Evolutionary conservation across 2,797 vertebrate species (phyloP).

Genomic region (Schizothorax lantsangensis): DNA sequence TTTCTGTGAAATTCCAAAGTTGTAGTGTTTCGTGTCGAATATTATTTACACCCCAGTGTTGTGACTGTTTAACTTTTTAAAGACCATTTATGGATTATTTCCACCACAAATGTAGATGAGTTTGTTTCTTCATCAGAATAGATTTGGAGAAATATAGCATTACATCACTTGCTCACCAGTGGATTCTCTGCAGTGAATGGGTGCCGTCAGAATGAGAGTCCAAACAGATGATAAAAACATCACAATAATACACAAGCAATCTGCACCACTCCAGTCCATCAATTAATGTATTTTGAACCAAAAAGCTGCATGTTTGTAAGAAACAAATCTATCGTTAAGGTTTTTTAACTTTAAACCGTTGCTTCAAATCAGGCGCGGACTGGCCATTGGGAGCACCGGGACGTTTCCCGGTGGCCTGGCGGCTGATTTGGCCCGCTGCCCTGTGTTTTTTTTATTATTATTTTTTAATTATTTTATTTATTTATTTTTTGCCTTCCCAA

Average conservation of each 20-base stretch:
- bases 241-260: neutral
- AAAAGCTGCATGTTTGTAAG: neutral
- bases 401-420: too few relatives aligned
- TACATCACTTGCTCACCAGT: neutral
- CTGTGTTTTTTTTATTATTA: too few relatives aligned
- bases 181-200: neutral
- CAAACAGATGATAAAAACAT: neutral
- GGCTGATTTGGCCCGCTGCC: too few relatives aligned
- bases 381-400: too few relatives aligned
- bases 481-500: too few relatives aligned
- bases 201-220: neutral
- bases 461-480: too few relatives aligned
- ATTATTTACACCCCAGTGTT: neutral
- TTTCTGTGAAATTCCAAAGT: neutral
- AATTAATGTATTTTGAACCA: neutral
- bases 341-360: neutral
- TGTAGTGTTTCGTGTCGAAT: neutral
- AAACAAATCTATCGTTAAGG: neutral
- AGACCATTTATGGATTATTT: neutral
- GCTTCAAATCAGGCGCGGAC: neutral
- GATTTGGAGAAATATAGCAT: neutral
- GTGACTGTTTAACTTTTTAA: neutral
- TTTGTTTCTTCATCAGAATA: neutral
- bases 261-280: neutral
- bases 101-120: neutral